Percentiles rank a stretch among this genome's conserved stretches.
These are phyloP conservation scores for Sympetrum striolatum DNA, from an alignment of 2,888 invertebrate genomes.

Conservation along the genomic window DNA sequence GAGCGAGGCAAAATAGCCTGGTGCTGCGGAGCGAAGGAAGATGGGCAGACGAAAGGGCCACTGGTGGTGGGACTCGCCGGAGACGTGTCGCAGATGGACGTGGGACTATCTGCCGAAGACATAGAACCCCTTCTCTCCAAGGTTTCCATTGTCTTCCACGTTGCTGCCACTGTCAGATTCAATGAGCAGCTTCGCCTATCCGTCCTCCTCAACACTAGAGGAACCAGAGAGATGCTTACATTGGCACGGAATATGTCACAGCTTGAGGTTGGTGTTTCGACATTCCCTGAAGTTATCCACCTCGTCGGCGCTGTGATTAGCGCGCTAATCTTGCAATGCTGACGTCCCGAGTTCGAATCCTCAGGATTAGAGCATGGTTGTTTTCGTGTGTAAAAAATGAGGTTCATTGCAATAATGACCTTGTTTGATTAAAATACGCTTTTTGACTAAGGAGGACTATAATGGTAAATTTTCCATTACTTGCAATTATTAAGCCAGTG, in stretches of 20 bases:
- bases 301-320: too few species aligned
- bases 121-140: slow-evolving; percentile 52
- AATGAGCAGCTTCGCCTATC: slow-evolving; percentile 95
- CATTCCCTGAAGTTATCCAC: too few species aligned
- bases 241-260: slow-evolving; percentile 89
- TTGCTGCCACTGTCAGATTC: slow-evolving; percentile 97
- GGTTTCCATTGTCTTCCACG: slow-evolving; percentile 83
- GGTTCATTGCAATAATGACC: too few species aligned
- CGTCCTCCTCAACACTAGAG: slow-evolving; percentile 94
- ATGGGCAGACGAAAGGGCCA: background rate
- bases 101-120: background rate
- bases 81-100: slow-evolving; percentile 24
- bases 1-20: background rate
- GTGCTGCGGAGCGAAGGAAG: background rate
- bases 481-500: too few species aligned
- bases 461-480: too few species aligned
- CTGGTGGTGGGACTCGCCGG: background rate
- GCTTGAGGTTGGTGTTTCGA: slow-evolving; percentile 71
- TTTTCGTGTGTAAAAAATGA: too few species aligned
- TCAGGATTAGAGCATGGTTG: too few species aligned
- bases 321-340: too few species aligned
- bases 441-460: too few species aligned
- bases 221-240: slow-evolving; percentile 89
- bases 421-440: too few species aligned
- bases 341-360: too few species aligned